phyloP scores from a whole-genome alignment of 2,113 vertebrate genomes.

The Heterochromis multidens region DNA sequence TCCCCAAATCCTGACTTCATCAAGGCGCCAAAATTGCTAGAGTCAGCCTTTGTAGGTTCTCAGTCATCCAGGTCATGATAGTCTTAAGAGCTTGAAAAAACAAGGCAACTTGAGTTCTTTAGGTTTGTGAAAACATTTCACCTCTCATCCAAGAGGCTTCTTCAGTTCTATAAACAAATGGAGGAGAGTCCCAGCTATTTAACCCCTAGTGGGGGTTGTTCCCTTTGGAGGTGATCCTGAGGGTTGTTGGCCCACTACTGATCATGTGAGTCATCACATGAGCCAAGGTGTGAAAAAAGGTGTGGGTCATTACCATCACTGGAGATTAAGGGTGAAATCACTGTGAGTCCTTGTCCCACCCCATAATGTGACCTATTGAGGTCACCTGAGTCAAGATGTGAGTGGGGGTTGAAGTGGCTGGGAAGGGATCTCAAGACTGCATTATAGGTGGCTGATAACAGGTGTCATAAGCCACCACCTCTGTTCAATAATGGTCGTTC shows the following conservation, averaged over 20 bases:
- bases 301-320: no score
- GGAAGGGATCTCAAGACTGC: fast-evolving
- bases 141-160: no score
- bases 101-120: background rate
- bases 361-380: background rate
- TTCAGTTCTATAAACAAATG: no score
- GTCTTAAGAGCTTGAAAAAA: background rate
- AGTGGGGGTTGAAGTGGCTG: background rate
- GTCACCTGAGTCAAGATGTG: background rate
- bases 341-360: no score
- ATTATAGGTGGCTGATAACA: background rate
- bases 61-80: background rate
- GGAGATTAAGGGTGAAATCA: no score
- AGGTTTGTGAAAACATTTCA: background rate
- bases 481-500: background rate
- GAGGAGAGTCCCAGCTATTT: background rate
- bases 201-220: background rate
- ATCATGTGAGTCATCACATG: fast-evolving
- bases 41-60: background rate
- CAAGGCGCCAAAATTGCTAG: background rate
- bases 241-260: background rate
- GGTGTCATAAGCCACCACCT: background rate
- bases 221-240: background rate
- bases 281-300: background rate
- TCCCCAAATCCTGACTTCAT: background rate